These are phyloP conservation scores for Drosophila longiperda DNA, from an alignment of 2,888 invertebrate species.

Conservation along the genomic window DNA sequence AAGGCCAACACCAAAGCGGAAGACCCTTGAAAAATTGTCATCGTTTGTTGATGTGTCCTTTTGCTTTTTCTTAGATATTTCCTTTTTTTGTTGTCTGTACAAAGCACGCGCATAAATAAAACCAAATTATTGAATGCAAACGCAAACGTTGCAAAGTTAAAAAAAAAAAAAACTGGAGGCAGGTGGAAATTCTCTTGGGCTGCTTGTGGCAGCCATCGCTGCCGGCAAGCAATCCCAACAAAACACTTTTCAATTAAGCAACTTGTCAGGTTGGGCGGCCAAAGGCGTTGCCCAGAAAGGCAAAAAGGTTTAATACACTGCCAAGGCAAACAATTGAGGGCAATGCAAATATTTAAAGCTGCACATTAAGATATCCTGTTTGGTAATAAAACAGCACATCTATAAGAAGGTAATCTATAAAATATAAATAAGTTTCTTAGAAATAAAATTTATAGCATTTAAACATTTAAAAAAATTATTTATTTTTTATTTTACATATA, in stretches of 20 bases:
- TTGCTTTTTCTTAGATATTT: background rate
- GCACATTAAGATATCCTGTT: conserved; percentile 15
- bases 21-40: conserved; percentile 67
- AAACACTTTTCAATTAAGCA: conserved; percentile 80
- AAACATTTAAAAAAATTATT: too few species aligned
- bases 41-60: conserved; percentile 39
- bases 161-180: conserved; percentile 24
- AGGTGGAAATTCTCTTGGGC: background rate
- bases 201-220: background rate
- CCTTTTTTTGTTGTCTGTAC: conserved; percentile 8
- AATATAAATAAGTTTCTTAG: background rate
- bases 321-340: conserved; percentile 23
- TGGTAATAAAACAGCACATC: background rate
- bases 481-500: too few species aligned
- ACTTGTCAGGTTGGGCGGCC: conserved; percentile 64
- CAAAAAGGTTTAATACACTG: conserved; percentile 64
- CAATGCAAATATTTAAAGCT: background rate
- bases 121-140: conserved; percentile 69
- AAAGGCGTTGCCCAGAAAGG: conserved; percentile 38
- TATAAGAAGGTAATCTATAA: background rate
- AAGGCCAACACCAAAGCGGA: conserved; percentile 38
- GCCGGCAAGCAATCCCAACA: conserved; percentile 42
- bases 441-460: background rate
- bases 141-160: conserved; percentile 60
- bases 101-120: conserved; percentile 67